A percentile compares a stretch with the other conserved stretches of the same genome.
phyloP scores from a whole-genome alignment of 2,888 invertebrate genomes.

The Agonopterix alstromeriana region DNA sequence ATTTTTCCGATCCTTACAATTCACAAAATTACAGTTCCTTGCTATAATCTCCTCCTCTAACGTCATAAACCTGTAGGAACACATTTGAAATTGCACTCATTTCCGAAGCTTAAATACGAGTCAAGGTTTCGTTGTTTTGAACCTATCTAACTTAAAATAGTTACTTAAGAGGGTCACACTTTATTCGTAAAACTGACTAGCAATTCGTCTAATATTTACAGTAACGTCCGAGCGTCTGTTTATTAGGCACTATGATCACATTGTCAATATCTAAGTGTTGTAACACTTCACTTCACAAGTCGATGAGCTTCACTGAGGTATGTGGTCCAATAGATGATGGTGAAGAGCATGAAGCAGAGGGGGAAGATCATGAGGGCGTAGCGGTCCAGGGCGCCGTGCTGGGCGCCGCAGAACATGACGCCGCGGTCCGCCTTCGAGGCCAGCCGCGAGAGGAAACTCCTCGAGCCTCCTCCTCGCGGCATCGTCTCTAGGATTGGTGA shows the following conservation, averaged over 20 bases:
- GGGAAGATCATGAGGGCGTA: constrained; percentile 79
- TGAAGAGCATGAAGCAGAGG: constrained; percentile 74
- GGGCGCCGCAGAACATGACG: constrained; percentile 79
- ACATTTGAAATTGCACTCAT: too few relatives aligned
- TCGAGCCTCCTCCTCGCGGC: constrained; percentile 41
- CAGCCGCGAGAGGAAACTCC: constrained; percentile 42
- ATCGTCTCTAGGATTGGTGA: constrained; percentile 64
- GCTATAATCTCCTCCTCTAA: too few relatives aligned
- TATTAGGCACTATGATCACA: constrained; percentile 30
- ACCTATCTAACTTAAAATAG: constrained; percentile 3
- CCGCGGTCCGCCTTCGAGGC: constrained; percentile 66
- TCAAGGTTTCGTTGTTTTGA: too few relatives aligned
- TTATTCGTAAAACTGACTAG: constrained; percentile 48
- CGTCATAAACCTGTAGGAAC: too few relatives aligned
- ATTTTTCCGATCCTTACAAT: too few relatives aligned
- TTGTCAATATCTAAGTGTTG: constrained; percentile 15
- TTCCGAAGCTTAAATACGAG: too few relatives aligned
- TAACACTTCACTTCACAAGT: constrained; percentile 27
- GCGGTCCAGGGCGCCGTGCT: constrained; percentile 77
- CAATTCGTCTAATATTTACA: constrained; percentile 61
- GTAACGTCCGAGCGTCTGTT: constrained; percentile 23
- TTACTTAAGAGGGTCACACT: constrained; percentile 20
- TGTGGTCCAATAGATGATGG: constrained; percentile 78
- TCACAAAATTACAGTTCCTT: too few relatives aligned
- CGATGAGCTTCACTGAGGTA: constrained; percentile 76